These are phyloP conservation scores for Xestia xanthographa DNA, from an alignment of 2,888 invertebrate species.

Conservation along the genomic window DNA sequence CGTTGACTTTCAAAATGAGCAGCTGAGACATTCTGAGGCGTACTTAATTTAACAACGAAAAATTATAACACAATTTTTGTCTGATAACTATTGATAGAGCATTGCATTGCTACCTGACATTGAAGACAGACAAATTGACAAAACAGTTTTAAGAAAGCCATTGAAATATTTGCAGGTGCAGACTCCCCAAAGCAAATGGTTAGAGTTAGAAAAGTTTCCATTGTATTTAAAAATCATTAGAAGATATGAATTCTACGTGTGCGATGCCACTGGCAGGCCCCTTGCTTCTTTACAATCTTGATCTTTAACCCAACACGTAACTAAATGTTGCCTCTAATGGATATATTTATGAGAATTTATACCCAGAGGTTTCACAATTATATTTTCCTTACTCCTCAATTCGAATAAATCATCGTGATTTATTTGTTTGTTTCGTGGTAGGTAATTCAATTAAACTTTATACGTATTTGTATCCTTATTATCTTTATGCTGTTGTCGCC, in stretches of 20 bases:
- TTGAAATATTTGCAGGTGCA: neutral
- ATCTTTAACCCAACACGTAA: slow-evolving; percentile 56
- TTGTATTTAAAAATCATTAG: neutral
- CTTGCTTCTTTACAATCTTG: slow-evolving; percentile 46
- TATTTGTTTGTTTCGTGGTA: slow-evolving; percentile 30
- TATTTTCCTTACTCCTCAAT: slow-evolving; percentile 43
- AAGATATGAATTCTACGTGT: slow-evolving; percentile 23
- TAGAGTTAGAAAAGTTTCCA: neutral
- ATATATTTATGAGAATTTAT: slow-evolving; percentile 43
- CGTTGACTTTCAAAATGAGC: slow-evolving; percentile 18
- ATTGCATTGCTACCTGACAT: neutral
- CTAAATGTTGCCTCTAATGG: slow-evolving; percentile 39
- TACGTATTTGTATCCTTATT: neutral
- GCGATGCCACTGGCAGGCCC: slow-evolving; percentile 12
- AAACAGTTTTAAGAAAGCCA: neutral
- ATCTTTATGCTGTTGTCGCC: neutral
- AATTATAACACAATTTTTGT: neutral
- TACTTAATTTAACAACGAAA: slow-evolving; percentile 1
- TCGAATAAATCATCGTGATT: slow-evolving; percentile 39
- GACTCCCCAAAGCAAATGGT: neutral
- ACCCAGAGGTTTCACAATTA: slow-evolving; percentile 29
- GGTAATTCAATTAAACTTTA: neutral
- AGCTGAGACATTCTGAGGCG: slow-evolving; percentile 13
- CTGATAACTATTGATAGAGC: neutral
- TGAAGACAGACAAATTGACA: neutral